These are phyloP conservation scores for Plecturocebus donacophilus DNA, from an alignment of 2,113 vertebrate genomes.

Conservation along the genomic window DNA sequence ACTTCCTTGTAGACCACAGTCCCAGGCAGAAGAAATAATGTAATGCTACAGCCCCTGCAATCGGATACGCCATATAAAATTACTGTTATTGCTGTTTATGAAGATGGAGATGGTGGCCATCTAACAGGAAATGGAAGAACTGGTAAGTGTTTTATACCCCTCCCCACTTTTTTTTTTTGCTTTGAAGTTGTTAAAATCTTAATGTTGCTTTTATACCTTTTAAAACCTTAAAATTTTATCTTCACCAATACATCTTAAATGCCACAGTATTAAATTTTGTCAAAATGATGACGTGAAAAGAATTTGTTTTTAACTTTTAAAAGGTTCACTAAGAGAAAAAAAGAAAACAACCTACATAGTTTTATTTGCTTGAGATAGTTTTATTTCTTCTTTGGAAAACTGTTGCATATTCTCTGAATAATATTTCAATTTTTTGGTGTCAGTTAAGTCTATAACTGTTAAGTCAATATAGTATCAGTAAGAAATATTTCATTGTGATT, in stretches of 20 bases:
- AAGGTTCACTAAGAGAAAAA: not conserved
- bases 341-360: not conserved
- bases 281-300: not conserved
- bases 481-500: not conserved
- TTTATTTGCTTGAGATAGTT: conserved; percentile 5
- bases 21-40: conserved; percentile 96
- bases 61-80: conserved; percentile 96
- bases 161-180: not conserved
- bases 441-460: not conserved
- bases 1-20: conserved; percentile 89
- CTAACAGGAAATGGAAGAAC: conserved; percentile 93
- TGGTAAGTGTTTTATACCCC: conserved; percentile 81
- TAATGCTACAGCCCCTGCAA: conserved; percentile 90
- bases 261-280: not conserved
- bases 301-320: conserved; percentile 8
- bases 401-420: not conserved
- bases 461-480: not conserved
- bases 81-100: conserved; percentile 93
- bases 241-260: not conserved
- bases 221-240: not conserved
- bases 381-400: conserved; percentile 26
- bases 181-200: not conserved
- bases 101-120: conserved; percentile 92
- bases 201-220: not conserved
- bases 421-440: not conserved